phyloP scores from a whole-genome alignment of 2,113 vertebrate species.

The Coptodon bakossiorum region DNA sequence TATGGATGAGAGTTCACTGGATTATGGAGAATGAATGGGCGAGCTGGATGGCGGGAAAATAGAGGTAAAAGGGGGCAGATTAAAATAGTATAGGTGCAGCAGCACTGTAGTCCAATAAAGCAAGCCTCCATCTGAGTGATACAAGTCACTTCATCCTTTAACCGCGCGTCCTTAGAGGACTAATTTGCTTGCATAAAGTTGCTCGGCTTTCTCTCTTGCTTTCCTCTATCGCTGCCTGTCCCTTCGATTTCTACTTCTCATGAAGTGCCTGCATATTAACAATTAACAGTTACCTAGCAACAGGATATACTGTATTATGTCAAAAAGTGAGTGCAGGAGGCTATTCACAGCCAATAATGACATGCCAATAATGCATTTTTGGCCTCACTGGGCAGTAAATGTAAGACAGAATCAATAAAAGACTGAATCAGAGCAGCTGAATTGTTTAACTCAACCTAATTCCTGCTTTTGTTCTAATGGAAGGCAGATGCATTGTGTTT shows the following conservation, averaged over 20 bases:
- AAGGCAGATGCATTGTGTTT: neutral
- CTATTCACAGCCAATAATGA: neutral
- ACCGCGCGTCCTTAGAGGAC: slow-evolving; percentile 6
- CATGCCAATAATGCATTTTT: neutral
- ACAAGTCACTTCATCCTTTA: slow-evolving; percentile 9
- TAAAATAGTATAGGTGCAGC: neutral
- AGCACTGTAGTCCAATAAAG: neutral
- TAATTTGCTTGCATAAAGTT: neutral
- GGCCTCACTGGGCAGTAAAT: neutral
- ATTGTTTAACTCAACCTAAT: neutral
- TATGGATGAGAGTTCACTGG: slow-evolving; percentile 47
- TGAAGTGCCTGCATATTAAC: slow-evolving; percentile 32
- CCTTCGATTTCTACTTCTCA: neutral
- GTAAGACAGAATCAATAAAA: neutral
- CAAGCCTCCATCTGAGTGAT: neutral
- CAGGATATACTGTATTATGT: slow-evolving; percentile 20
- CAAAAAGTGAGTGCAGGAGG: neutral
- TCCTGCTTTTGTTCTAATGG: neutral
- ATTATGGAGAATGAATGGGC: slow-evolving; percentile 31
- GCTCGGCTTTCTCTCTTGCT: neutral
- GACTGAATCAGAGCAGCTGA: neutral
- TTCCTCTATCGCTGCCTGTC: neutral
- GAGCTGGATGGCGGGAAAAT: neutral
- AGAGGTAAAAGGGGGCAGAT: slow-evolving; percentile 24
- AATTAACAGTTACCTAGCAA: slow-evolving; percentile 70